Evolutionary conservation across 1,140 invertebrate genomes (phyloP), one percentile per base, ranked within the genome.

Genomic region (Lasaia peninsularis): DNA sequence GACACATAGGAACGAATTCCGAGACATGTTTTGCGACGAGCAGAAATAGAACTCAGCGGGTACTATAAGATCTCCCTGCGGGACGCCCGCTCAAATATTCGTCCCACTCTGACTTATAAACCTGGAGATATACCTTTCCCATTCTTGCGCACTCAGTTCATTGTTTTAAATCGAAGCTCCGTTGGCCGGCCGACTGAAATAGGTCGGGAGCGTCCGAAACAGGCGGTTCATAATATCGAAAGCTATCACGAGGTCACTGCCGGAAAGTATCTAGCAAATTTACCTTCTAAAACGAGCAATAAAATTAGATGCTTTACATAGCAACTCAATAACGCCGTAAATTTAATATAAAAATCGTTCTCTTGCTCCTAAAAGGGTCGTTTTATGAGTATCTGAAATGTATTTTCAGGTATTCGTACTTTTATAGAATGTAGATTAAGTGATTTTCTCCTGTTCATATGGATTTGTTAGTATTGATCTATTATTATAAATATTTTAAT

Each of bases 1-100:
- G 84, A 87, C 81, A 85, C 75, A 82, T 79, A 80, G 80, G 78
- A 85, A 79, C 80, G 80, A 83, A 87, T 87, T 85, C 84, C 84
- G 84, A 87, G 84, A 87, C 81, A 87, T 82, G 82, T 83, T 82
- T 83, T 78, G 81, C 84, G 84, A 87, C 80, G 81, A 56, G 74
- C 80, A 77, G 71, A 87, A 87, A 87, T 87, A 87, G 84, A 80
- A 77, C 76, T 75, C 75, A 80, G 80, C 80, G 79, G 82, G 75
- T 76, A 80, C 78, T 86, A 82, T 74, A 70, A 73, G 78, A 78
- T 77, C 73, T 84, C 80, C 76, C 79, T 80, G 74, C 71, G 80
- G 82, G 81, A 82, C 81, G 81, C 73, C 71, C 63, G 70, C 71
- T 56, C 60, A 57, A 66, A 60, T 62, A 72, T 67, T 55, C 72